A percentile compares a stretch with the other conserved stretches of the same genome.
Evolutionary conservation across 2,888 invertebrate genomes (phyloP).

Genomic region (Neocrepidodera transversa): DNA sequence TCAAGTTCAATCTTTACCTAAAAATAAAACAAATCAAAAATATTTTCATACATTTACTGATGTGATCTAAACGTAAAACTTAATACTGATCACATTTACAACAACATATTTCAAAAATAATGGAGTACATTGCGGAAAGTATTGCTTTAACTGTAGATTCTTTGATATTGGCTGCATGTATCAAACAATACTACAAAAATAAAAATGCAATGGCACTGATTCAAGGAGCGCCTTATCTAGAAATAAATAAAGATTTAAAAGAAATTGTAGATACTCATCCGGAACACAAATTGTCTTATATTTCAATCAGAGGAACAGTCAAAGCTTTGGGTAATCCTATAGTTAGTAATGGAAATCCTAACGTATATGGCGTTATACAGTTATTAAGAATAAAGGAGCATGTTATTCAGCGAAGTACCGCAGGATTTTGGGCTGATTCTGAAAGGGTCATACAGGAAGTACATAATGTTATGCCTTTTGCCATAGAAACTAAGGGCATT

Average conservation of each 20-base stretch:
- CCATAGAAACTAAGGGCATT: constrained; percentile 67
- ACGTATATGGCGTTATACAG: constrained; percentile 80
- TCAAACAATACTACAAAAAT: constrained; percentile 77
- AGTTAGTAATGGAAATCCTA: constrained; percentile 74
- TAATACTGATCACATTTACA: background rate
- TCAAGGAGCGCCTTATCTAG: constrained; percentile 74
- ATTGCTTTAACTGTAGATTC: constrained; percentile 78
- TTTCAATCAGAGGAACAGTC: constrained; percentile 77
- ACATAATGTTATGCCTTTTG: constrained; percentile 82
- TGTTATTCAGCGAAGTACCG: constrained; percentile 79
- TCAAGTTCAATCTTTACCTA: background rate
- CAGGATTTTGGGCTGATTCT: constrained; percentile 88
- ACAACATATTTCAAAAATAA: constrained; percentile 48
- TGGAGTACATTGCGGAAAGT: constrained; percentile 81
- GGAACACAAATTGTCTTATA: constrained; percentile 74
- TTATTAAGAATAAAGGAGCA: constrained; percentile 83
- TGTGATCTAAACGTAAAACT: background rate
- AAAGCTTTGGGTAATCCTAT: constrained; percentile 79
- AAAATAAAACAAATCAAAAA: background rate
- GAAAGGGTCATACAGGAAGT: constrained; percentile 80
- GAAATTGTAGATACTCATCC: constrained; percentile 69
- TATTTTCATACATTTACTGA: background rate
- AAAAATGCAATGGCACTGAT: constrained; percentile 74
- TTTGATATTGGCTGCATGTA: constrained; percentile 75
- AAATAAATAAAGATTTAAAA: constrained; percentile 70